Evolutionary conservation across 2,888 invertebrate genomes (phyloP).

Genomic region (Isoperla grammatica): DNA sequence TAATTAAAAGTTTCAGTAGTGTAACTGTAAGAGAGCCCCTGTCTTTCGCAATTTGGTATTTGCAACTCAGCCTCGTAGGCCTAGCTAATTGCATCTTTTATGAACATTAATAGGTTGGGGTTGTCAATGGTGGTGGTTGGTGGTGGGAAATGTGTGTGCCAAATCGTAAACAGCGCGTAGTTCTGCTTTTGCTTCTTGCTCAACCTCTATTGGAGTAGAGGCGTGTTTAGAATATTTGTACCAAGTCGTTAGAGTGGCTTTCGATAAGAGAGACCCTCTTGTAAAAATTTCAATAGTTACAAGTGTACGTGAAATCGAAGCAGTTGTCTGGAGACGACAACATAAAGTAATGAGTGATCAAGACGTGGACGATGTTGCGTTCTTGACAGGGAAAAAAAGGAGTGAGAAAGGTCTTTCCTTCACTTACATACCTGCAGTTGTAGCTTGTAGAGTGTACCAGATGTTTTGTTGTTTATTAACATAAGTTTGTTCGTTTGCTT

Average conservation of each 20-base stretch:
- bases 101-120: too few species aligned
- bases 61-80: too few species aligned
- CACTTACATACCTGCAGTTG: neutral
- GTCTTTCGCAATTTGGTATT: too few species aligned
- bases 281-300: slow-evolving; percentile 47
- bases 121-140: too few species aligned
- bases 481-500: slow-evolving; percentile 37
- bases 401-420: neutral
- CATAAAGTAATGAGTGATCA: slow-evolving; percentile 70
- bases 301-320: slow-evolving; percentile 46
- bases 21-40: too few species aligned
- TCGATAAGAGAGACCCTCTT: slow-evolving; percentile 39
- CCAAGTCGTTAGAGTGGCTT: slow-evolving; percentile 27
- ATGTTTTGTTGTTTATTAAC: neutral
- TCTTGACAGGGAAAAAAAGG: slow-evolving; percentile 62
- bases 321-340: slow-evolving; percentile 45
- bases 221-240: slow-evolving; percentile 2
- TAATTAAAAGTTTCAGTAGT: too few species aligned
- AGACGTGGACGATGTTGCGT: slow-evolving; percentile 89
- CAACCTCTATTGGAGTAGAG: neutral
- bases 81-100: too few species aligned
- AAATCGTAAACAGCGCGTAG: too few species aligned
- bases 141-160: too few species aligned
- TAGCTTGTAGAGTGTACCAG: neutral
- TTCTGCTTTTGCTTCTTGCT: too few species aligned